These are phyloP conservation scores for Aradus depressus DNA, from an alignment of 2,888 invertebrate species.

Conservation along the genomic window DNA sequence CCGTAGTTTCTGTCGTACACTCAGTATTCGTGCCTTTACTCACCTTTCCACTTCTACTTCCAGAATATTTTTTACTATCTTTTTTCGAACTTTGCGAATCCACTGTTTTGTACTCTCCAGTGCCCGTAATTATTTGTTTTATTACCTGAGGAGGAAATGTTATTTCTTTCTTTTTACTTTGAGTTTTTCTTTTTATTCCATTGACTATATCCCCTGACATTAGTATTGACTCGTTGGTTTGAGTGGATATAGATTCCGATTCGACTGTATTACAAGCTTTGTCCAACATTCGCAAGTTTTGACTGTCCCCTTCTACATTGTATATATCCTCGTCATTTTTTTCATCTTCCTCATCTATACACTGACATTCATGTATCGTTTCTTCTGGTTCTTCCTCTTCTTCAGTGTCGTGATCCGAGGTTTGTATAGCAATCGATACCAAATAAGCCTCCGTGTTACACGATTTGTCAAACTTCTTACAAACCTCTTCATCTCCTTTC, in stretches of 20 bases:
- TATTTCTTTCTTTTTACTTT: conserved; percentile 7
- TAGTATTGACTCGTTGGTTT: conserved; percentile 9
- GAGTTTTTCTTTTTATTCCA: background rate
- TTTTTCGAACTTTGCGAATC: background rate
- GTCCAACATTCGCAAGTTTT: conserved; percentile 2
- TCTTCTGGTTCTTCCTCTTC: background rate
- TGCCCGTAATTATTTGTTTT: conserved; percentile 14
- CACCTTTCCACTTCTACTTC: background rate
- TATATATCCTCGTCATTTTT: conserved; percentile 1
- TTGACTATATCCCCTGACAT: conserved; percentile 10
- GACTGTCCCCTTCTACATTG: background rate
- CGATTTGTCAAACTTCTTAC: background rate
- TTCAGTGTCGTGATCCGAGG: background rate
- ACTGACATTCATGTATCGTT: background rate
- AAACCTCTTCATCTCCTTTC: background rate
- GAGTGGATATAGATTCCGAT: conserved; percentile 9
- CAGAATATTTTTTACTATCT: background rate
- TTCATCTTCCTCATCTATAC: background rate
- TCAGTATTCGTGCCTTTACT: conserved; percentile 15
- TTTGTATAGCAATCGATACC: conserved; percentile 7
- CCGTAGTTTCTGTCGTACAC: background rate
- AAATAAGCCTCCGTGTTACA: conserved; percentile 12
- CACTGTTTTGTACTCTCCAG: conserved; percentile 11
- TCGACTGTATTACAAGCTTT: conserved; percentile 13
- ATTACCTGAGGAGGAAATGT: conserved; percentile 12